Conservation (phyloP, 1,140 invertebrate genomes). For the Centruroides sculpturatus region DNA sequence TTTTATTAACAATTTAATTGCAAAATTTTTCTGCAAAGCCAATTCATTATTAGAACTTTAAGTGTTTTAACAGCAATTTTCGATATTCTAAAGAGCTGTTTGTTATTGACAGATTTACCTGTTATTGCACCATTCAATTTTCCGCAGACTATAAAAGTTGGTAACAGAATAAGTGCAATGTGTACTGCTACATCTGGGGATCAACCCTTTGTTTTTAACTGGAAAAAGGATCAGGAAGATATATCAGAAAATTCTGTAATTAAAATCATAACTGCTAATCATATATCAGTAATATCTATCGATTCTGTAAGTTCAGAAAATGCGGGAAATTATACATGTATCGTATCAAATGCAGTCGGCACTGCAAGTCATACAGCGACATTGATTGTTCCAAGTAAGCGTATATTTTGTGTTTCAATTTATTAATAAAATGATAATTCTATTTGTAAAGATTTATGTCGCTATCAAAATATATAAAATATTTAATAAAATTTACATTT, state of each 20-base stretch:
- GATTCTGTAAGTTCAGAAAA: background rate
- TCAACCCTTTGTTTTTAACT: background rate
- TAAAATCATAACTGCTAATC: background rate
- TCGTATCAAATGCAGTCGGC: constrained; percentile 82
- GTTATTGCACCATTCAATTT: background rate
- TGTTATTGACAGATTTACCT: no score
- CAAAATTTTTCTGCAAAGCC: no score
- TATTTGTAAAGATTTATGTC: no score
- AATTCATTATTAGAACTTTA: no score
- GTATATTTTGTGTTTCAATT: no score
- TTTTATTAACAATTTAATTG: no score
- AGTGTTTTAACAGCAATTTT: no score
- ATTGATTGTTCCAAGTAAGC: background rate
- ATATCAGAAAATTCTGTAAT: background rate
- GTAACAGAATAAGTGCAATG: background rate
- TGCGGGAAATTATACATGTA: constrained; percentile 59
- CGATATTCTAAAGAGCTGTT: no score
- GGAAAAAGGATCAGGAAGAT: background rate
- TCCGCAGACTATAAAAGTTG: background rate
- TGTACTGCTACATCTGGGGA: background rate
- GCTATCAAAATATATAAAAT: no score
- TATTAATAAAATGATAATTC: no score
- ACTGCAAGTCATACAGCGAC: background rate
- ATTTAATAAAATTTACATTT: background rate
- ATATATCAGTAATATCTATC: background rate